phyloP scores from a whole-genome alignment of 1,140 invertebrate species.

The Hylaeus volcanicus region DNA sequence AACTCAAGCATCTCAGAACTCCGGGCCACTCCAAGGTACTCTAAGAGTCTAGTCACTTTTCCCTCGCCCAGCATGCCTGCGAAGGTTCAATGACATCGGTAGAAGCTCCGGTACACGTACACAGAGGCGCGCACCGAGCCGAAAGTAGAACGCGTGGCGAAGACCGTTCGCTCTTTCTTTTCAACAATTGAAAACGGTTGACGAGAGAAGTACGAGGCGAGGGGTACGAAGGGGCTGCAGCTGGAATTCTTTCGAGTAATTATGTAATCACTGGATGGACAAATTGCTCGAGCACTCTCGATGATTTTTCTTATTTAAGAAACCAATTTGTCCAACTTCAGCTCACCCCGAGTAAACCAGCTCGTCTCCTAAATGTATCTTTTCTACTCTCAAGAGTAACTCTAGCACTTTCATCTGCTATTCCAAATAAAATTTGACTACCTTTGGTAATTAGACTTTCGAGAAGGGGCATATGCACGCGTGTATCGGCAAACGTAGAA shows the following conservation, averaged over 20 bases:
- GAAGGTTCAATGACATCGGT: conserved; percentile 75
- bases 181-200: conserved; percentile 1
- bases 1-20: conserved; percentile 41
- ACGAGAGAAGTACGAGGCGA: not conserved
- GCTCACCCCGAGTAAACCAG: too few relatives aligned
- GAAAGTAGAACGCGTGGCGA: conserved; percentile 37
- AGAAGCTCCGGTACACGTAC: conserved; percentile 43
- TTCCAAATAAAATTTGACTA: too few relatives aligned
- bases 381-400: too few relatives aligned
- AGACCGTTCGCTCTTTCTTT: not conserved
- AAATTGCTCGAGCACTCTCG: too few relatives aligned
- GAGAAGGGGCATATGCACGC: conserved; percentile 11
- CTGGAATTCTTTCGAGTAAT: not conserved
- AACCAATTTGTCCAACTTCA: too few relatives aligned
- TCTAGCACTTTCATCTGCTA: too few relatives aligned
- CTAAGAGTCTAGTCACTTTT: conserved; percentile 48
- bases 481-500: conserved; percentile 35
- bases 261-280: too few relatives aligned
- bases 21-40: conserved; percentile 46
- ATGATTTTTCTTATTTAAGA: too few relatives aligned
- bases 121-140: conserved; percentile 30
- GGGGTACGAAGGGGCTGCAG: not conserved
- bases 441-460: not conserved
- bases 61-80: conserved; percentile 48
- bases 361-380: too few relatives aligned